phyloP scores from a whole-genome alignment of 2,113 vertebrate genomes.

The Calonectris borealis region DNA sequence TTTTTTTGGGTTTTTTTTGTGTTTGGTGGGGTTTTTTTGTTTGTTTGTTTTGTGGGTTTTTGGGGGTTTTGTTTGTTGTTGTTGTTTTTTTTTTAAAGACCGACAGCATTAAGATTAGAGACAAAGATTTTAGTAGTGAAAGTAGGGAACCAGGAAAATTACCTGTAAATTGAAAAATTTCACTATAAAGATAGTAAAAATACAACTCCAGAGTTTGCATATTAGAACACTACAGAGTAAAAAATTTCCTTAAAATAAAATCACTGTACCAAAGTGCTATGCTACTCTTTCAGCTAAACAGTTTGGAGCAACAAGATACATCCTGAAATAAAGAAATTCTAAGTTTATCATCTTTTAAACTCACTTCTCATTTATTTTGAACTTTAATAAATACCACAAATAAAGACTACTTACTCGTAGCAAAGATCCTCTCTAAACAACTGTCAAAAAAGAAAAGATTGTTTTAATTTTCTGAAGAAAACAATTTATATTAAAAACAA shows the following conservation, averaged over 20 bases:
- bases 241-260: neutral
- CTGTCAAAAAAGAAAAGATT: conserved; percentile 35
- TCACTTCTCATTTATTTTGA: neutral
- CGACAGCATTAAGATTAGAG: neutral
- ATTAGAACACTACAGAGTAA: neutral
- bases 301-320: neutral
- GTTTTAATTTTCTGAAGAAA: neutral
- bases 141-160: neutral
- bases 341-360: neutral
- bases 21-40: neutral
- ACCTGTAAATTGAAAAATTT: neutral
- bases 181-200: neutral
- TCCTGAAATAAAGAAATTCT: neutral
- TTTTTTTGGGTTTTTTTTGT: neutral
- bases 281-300: neutral
- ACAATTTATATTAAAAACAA: neutral
- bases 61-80: neutral
- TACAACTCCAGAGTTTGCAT: neutral
- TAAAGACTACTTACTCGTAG: conserved; percentile 57
- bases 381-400: neutral
- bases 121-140: neutral
- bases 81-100: neutral
- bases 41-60: neutral
- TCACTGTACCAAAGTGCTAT: neutral
- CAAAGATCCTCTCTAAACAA: conserved; percentile 12